Conservation (phyloP, 2,113 vertebrate genomes). For the Corynorhinus townsendii region DNA sequence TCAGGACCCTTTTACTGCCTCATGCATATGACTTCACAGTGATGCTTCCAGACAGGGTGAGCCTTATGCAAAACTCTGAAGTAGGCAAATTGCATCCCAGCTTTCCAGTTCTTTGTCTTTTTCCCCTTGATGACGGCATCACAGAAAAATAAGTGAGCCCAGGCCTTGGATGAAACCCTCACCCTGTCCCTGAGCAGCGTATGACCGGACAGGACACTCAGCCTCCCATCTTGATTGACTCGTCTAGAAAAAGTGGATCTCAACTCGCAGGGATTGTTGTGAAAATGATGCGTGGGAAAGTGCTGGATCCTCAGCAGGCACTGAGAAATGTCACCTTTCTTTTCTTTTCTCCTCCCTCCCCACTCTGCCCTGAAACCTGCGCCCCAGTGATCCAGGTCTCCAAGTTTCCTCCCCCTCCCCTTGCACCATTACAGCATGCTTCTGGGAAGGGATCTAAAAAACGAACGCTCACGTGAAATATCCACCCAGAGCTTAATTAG, state of each 20-base stretch:
- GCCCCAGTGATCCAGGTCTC: neutral
- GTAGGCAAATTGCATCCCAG: neutral
- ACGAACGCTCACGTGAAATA: neutral
- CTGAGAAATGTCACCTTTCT: neutral
- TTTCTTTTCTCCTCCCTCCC: neutral
- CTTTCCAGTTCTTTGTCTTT: neutral
- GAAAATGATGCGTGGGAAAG: neutral
- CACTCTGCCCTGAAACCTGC: neutral
- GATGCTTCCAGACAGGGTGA: neutral
- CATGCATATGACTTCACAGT: neutral
- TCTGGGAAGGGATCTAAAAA: slow-evolving; percentile 40
- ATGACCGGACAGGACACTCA: neutral
- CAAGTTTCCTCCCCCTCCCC: neutral
- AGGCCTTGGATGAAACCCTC: neutral
- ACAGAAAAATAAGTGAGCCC: fast-evolving
- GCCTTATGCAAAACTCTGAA: neutral
- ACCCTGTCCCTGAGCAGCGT: neutral
- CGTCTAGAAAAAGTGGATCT: neutral
- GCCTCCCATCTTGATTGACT: neutral
- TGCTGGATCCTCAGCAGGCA: neutral
- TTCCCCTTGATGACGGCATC: neutral
- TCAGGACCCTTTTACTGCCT: neutral
- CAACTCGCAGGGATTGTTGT: neutral
- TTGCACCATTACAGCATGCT: neutral
- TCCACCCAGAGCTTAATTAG: neutral